phyloP scores from a whole-genome alignment of 2,113 vertebrate genomes.

The Passer montanus region DNA sequence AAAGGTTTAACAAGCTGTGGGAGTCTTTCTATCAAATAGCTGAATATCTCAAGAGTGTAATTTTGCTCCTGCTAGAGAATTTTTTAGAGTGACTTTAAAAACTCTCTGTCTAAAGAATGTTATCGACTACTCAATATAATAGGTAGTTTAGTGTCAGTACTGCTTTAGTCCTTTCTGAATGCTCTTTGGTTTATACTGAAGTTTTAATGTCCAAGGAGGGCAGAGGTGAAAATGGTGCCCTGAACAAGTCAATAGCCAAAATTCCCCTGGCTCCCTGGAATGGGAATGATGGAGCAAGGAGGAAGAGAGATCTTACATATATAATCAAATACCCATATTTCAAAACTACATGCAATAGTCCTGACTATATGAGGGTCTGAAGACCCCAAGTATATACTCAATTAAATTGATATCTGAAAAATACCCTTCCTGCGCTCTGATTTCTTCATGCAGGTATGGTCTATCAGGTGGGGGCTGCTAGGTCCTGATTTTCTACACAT shows the following conservation, averaged over 20 bases:
- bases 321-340: background rate
- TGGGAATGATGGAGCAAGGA: background rate
- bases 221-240: background rate
- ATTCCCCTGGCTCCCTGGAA: background rate
- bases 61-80: background rate
- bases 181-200: background rate
- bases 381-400: background rate
- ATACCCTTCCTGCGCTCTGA: background rate
- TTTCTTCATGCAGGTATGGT: background rate
- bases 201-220: background rate
- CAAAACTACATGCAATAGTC: background rate
- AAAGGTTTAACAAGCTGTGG: slow-evolving; percentile 21
- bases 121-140: background rate
- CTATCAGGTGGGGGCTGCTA: background rate
- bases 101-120: background rate
- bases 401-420: background rate
- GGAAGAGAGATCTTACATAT: background rate
- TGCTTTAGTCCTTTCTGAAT: background rate
- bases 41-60: background rate
- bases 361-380: background rate
- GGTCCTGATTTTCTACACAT: background rate
- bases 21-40: slow-evolving; percentile 11
- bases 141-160: background rate
- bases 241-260: background rate
- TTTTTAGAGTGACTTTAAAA: slow-evolving; percentile 5